Conservation (phyloP, 2,113 vertebrate genomes). For the Hirundichthys speculiger region DNA sequence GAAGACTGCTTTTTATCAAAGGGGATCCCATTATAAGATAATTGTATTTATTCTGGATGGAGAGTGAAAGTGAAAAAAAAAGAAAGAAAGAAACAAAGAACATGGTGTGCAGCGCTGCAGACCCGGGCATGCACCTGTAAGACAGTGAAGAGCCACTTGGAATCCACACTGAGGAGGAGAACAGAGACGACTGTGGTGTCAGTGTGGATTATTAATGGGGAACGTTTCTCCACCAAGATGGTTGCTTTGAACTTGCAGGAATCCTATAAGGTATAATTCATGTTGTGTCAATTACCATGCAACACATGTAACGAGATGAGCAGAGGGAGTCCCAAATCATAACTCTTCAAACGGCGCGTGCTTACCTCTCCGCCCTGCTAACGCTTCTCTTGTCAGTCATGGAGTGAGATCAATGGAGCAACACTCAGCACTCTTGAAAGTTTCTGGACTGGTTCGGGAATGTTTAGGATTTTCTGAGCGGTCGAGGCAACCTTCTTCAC, state of each 20-base stretch:
- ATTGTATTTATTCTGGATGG: conserved; percentile 75
- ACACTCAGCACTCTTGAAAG: conserved; percentile 29
- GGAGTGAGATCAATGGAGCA: conserved; percentile 37
- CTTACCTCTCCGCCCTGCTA: conserved; percentile 45
- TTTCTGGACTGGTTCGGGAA: conserved; percentile 40
- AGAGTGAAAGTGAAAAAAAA: conserved; percentile 35
- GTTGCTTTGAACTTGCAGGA: conserved; percentile 57
- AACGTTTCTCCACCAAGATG: conserved; percentile 45
- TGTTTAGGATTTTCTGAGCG: conserved; percentile 27
- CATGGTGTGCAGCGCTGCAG: conserved; percentile 8
- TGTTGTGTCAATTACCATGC: conserved; percentile 62
- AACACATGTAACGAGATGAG: conserved; percentile 50
- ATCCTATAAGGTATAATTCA: conserved; percentile 68
- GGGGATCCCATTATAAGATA: conserved; percentile 77
- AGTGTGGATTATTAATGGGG: conserved; percentile 48
- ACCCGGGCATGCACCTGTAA: conserved; percentile 48
- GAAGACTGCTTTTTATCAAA: conserved; percentile 75
- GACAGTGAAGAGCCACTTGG: conserved; percentile 31
- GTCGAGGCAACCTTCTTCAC: not conserved
- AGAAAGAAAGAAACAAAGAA: conserved; percentile 53
- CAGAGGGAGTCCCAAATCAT: conserved; percentile 39
- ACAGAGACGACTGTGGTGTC: conserved; percentile 54
- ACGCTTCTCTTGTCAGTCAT: conserved; percentile 36
- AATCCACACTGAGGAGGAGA: conserved; percentile 21
- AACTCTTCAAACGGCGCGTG: conserved; percentile 51